A percentile compares a stretch with the other conserved stretches of the same genome.
phyloP scores from a whole-genome alignment of 2,113 vertebrate genomes.

The Miniopterus natalensis region DNA sequence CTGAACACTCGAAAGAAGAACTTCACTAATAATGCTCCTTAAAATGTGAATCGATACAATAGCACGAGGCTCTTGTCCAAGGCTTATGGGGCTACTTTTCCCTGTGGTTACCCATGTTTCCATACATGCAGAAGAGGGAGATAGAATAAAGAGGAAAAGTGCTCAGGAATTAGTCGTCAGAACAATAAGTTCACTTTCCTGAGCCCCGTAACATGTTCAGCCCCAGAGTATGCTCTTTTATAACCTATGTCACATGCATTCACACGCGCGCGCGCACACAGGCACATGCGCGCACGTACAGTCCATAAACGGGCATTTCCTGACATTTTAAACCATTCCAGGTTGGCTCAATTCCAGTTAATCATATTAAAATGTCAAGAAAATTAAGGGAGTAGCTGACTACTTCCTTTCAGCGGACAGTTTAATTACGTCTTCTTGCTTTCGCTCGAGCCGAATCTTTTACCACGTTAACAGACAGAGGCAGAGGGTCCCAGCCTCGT shows the following conservation, averaged over 20 bases:
- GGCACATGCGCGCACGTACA: background rate
- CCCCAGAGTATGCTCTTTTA: conserved; percentile 40
- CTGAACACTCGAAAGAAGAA: background rate
- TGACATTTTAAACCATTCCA: conserved; percentile 77
- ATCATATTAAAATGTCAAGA: conserved; percentile 75
- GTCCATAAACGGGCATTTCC: conserved; percentile 65
- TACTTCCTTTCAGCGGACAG: background rate
- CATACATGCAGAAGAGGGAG: background rate
- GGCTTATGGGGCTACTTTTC: background rate
- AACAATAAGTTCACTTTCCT: conserved; percentile 37
- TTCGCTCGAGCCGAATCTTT: conserved; percentile 13
- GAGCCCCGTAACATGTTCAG: background rate
- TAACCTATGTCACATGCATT: background rate
- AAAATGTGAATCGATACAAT: conserved; percentile 31
- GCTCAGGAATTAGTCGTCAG: background rate
- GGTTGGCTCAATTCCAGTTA: conserved; percentile 64
- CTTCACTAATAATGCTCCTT: background rate
- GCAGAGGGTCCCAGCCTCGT: background rate
- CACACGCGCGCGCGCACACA: background rate
- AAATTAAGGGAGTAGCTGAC: conserved; percentile 57
- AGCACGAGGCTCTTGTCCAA: conserved; percentile 38
- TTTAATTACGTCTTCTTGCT: conserved; percentile 18
- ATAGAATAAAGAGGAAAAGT: background rate
- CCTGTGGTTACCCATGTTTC: background rate
- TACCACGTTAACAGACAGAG: background rate